These are phyloP conservation scores for Acanthisitta chloris DNA, from an alignment of 2,113 vertebrate genomes.

Conservation along the genomic window DNA sequence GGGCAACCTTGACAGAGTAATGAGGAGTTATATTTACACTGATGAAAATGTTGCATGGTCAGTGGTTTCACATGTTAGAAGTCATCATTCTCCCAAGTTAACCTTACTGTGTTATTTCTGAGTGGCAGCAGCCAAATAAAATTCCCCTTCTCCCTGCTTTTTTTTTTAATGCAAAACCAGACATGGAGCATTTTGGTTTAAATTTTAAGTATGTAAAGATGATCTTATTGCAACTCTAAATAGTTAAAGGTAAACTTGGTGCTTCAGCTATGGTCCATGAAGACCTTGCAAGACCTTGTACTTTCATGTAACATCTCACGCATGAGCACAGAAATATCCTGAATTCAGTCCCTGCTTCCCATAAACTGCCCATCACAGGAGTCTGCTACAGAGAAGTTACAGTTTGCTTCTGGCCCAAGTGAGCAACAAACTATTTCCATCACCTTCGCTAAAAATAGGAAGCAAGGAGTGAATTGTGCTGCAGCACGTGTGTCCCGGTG, in stretches of 20 bases:
- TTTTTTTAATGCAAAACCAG: background rate
- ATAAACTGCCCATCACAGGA: background rate
- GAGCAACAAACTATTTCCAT: background rate
- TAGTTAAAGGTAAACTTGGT: background rate
- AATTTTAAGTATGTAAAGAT: background rate
- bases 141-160: background rate
- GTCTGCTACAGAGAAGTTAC: background rate
- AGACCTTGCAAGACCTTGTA: background rate
- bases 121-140: background rate
- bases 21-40: slow-evolving; percentile 40
- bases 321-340: background rate
- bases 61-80: slow-evolving; percentile 50
- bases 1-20: slow-evolving; percentile 18
- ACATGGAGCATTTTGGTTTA: background rate
- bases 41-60: slow-evolving; percentile 19
- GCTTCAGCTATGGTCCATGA: background rate
- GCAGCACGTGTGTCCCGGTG: background rate
- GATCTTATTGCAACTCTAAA: background rate
- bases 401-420: background rate
- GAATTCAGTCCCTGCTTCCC: background rate
- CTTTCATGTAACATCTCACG: background rate
- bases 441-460: background rate
- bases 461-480: background rate
- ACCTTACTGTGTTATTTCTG: slow-evolving; percentile 33
- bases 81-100: slow-evolving; percentile 35